phyloP scores from a whole-genome alignment of 2,888 invertebrate species.

The Steinernema hermaphroditum region DNA sequence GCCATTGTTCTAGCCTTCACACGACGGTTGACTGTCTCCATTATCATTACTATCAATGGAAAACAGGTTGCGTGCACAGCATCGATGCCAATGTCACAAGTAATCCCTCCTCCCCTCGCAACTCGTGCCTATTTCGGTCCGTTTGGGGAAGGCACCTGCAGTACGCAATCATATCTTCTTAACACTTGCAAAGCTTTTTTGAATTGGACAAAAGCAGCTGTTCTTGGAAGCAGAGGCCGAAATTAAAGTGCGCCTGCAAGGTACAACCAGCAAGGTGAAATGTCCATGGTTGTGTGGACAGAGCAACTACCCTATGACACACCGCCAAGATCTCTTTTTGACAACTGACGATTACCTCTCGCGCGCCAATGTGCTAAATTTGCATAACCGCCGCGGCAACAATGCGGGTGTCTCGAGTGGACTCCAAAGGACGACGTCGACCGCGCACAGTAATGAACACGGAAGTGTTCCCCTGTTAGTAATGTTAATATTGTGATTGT shows the following conservation, averaged over 20 bases:
- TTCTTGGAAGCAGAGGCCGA: not conserved
- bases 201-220: not conserved
- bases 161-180: not conserved
- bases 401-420: conserved; percentile 30
- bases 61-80: conserved; percentile 20
- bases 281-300: no score
- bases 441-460: conserved; percentile 20
- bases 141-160: conserved; percentile 6
- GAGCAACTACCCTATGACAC: not conserved
- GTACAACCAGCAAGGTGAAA: no score
- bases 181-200: conserved; percentile 4
- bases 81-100: conserved; percentile 28
- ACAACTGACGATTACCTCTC: not conserved
- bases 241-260: no score
- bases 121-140: not conserved
- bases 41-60: conserved; percentile 25
- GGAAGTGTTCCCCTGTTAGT: conserved; percentile 13
- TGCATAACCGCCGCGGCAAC: conserved; percentile 30
- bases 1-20: conserved; percentile 13
- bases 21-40: conserved; percentile 12
- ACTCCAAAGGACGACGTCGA: not conserved
- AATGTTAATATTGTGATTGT: conserved; percentile 6
- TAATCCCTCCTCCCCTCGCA: conserved; percentile 5
- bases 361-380: conserved; percentile 27
- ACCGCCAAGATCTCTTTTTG: not conserved